Conservation (phyloP, 2,888 invertebrate species). For the Azorinus chamasolen region DNA sequence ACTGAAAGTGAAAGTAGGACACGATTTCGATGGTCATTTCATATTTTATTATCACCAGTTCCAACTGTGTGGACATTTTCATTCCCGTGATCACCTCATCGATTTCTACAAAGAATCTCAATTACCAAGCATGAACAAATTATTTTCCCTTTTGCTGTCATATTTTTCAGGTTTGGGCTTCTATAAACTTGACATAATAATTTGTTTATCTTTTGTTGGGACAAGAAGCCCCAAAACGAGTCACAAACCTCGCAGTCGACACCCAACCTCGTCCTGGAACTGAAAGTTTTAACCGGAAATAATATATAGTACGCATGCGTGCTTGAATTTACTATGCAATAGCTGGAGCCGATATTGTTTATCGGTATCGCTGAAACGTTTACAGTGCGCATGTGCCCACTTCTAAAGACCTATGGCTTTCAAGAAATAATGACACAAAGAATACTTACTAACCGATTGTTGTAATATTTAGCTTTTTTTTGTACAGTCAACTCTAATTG, state of each 20-base stretch:
- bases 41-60: not conserved
- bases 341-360: too few relatives aligned
- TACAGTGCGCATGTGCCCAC: too few relatives aligned
- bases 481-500: too few relatives aligned
- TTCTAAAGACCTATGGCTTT: too few relatives aligned
- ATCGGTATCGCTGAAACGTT: too few relatives aligned
- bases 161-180: not conserved
- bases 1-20: constrained; percentile 53
- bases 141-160: not conserved
- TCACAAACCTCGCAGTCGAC: constrained; percentile 85
- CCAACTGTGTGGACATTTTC: not conserved
- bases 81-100: not conserved
- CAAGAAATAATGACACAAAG: too few relatives aligned
- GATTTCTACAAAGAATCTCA: not conserved
- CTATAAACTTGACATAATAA: not conserved
- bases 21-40: not conserved
- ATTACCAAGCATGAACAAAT: not conserved
- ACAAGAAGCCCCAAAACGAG: constrained; percentile 80
- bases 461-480: too few relatives aligned
- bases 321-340: not conserved
- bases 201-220: constrained; percentile 22
- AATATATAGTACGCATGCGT: constrained; percentile 34
- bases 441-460: too few relatives aligned
- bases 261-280: constrained; percentile 80
- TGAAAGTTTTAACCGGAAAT: constrained; percentile 72